Conservation (phyloP, 2,888 invertebrate species). For the Eucriotettix oculatus region DNA sequence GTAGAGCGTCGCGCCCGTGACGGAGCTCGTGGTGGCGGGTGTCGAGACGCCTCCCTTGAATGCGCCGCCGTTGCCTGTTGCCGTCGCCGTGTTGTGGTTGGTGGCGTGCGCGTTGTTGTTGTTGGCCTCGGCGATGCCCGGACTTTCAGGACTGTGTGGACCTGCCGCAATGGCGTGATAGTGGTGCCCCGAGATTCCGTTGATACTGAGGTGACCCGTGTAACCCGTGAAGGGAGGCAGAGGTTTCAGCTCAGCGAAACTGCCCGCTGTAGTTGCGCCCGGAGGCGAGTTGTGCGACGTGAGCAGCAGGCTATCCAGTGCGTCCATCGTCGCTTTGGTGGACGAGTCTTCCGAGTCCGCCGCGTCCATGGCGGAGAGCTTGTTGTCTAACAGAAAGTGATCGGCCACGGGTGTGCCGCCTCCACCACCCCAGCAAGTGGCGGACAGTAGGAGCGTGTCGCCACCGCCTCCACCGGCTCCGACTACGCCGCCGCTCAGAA, state of each 20-base stretch:
- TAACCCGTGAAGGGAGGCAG: conserved; percentile 76
- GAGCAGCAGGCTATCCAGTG: conserved; percentile 48
- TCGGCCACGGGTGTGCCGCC: conserved; percentile 20
- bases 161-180: conserved; percentile 61
- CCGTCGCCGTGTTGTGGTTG: conserved; percentile 11
- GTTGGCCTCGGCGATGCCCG: conserved; percentile 21
- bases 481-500: conserved; percentile 9
- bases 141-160: conserved; percentile 21
- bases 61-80: too few species aligned
- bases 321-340: conserved; percentile 38
- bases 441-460: conserved; percentile 50
- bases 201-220: conserved; percentile 71
- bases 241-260: conserved; percentile 67
- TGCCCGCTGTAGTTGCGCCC: conserved; percentile 24
- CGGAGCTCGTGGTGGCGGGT: conserved; percentile 7
- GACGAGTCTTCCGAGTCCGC: conserved; percentile 18
- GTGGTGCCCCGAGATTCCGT: conserved; percentile 75
- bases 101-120: conserved; percentile 15
- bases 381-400: conserved; percentile 2
- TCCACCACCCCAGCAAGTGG: conserved; percentile 49
- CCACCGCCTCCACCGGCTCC: neutral
- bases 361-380: neutral
- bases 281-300: conserved; percentile 24
- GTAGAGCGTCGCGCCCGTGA: conserved; percentile 26
- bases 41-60: conserved; percentile 25